These are phyloP conservation scores for Sorex maritimensis DNA, from an alignment of 2,797 vertebrate genomes.

Conservation along the genomic window DNA sequence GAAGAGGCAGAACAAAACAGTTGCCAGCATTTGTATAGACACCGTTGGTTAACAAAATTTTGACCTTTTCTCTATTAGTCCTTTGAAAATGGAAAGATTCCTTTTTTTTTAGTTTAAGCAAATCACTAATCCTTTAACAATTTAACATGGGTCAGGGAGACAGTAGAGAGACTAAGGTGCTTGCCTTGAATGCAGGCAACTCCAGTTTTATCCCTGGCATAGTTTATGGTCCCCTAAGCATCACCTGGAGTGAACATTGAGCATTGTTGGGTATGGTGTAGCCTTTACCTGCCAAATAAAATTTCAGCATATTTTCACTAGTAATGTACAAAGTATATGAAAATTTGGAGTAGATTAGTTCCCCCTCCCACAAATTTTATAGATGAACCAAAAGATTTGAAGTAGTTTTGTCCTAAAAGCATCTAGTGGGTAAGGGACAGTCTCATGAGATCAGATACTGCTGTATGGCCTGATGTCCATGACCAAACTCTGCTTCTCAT, in stretches of 20 bases:
- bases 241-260: no score
- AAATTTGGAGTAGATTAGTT: not conserved
- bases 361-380: slow-evolving; percentile 35
- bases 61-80: not conserved
- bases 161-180: no score
- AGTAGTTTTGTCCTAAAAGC: not conserved
- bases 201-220: no score
- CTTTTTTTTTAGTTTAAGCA: slow-evolving; percentile 18
- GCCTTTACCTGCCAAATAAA: not conserved
- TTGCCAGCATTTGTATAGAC: not conserved
- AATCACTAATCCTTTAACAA: slow-evolving; percentile 28
- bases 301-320: not conserved
- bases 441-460: no score
- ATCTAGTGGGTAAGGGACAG: not conserved
- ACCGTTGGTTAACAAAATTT: not conserved
- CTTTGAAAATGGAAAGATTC: slow-evolving; percentile 3
- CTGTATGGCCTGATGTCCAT: not conserved
- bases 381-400: slow-evolving; percentile 18
- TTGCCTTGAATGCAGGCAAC: no score
- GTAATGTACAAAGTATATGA: slow-evolving; percentile 46
- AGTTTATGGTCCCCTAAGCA: no score
- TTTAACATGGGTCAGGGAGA: not conserved
- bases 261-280: no score
- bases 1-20: slow-evolving; percentile 13
- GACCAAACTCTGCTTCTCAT: not conserved